Evolutionary conservation across 2,888 invertebrate genomes (phyloP).

Genomic region (Leucophenga montana): DNA sequence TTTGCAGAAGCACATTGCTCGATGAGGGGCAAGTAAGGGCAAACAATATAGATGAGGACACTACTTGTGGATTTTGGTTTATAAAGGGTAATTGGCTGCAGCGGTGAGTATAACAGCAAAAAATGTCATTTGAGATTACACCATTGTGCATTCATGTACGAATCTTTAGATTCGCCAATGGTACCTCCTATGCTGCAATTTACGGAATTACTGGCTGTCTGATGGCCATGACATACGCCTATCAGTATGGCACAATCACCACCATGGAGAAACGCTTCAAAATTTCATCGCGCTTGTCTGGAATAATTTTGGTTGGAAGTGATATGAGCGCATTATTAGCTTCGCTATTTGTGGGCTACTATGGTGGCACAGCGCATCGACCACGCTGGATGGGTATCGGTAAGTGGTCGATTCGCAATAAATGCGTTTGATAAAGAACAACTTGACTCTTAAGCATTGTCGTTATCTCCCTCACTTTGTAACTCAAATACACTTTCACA

Average conservation of each 20-base stretch:
- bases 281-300: constrained; percentile 80
- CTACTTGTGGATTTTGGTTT: constrained; percentile 78
- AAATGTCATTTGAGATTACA: neutral
- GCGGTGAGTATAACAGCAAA: constrained; percentile 73
- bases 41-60: constrained; percentile 63
- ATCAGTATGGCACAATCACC: constrained; percentile 81
- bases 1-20: too few relatives aligned
- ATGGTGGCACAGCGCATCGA: constrained; percentile 80
- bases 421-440: neutral
- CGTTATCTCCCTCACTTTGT: too few relatives aligned
- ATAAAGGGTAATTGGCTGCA: constrained; percentile 76
- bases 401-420: constrained; percentile 39
- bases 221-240: constrained; percentile 80
- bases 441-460: neutral
- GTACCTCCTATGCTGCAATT: constrained; percentile 74
- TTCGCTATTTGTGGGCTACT: constrained; percentile 79
- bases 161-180: constrained; percentile 68
- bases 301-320: constrained; percentile 81
- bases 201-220: constrained; percentile 81
- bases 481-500: neutral
- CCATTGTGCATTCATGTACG: too few relatives aligned
- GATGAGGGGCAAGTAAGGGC: neutral
- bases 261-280: constrained; percentile 82
- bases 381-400: constrained; percentile 81
- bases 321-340: constrained; percentile 81